Base-by-base conservation (phyloP, 2,113 vertebrate genomes). In the Lota lota region DNA sequence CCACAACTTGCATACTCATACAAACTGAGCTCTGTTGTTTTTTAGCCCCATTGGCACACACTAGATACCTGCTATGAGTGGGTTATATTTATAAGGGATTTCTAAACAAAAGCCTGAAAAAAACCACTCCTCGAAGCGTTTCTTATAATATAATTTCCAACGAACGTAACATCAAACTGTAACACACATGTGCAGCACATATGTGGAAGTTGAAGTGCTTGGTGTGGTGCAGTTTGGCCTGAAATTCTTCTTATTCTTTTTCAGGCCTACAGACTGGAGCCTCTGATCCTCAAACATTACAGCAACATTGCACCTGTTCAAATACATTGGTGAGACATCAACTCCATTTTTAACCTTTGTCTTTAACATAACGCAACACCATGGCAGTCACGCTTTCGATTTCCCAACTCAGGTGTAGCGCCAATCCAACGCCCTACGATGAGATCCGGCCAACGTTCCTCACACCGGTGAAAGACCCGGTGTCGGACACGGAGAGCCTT, bases 211-310 rank as follows among this genome's bases (percentile, higher is more conserved):
- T 47, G 40, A 12, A 47, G 40, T 47, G 40, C 40, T 47, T 47
- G 40, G 7, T 47, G 10, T 47, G 40, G 40, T 47, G 40, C 40
- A 8, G 2, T 47, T 47, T 47, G 40, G 40, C 40, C 40, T 47
- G 20, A 11, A 58, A 18, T 19, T 20, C 18, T 40, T 63, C 17
- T 64, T 22, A 20, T 74, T 79, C 3, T 53, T 72, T 58, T 80
- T 73, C 66, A 99, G 97, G 97, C 97, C 73, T 99, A 99, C 76
- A 93, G 97, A 74, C 88, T 99, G 90, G 97, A 99, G 81, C 97
- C 97, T 2, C 91, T 99, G 73, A 94, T 99, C 81, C 86, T 99
- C 74, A 99, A 98, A 61, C 96, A 98, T 88, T 98, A 98, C 88
- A 98, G 92, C 93, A 98, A 98, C 87, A 91, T 99, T 65, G 90